Conservation (phyloP, 2,888 invertebrate species). For the Rapana venosa region DNA sequence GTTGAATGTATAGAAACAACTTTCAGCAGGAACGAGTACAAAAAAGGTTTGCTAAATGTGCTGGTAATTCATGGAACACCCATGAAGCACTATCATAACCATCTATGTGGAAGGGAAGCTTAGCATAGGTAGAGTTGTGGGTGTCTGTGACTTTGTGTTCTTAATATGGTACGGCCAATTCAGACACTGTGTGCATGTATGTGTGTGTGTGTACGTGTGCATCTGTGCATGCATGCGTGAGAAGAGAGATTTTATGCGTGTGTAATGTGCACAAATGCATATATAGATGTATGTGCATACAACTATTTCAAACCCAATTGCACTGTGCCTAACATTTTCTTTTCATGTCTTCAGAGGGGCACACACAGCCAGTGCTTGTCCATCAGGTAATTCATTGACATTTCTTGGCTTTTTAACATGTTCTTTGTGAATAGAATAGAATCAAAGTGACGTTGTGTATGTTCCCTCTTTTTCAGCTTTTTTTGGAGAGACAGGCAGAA, state of each 20-base stretch:
- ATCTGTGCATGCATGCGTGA: no score
- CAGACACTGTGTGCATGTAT: background rate
- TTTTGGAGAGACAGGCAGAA: conserved; percentile 4
- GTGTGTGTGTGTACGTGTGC: background rate
- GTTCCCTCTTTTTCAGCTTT: conserved; percentile 16
- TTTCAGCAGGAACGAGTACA: no score
- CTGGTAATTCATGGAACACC: no score
- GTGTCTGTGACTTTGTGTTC: no score
- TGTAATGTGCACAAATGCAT: background rate
- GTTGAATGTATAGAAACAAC: no score
- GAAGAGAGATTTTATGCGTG: background rate
- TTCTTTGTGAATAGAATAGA: background rate
- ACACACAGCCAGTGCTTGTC: background rate
- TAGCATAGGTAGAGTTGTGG: no score
- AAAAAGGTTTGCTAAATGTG: no score
- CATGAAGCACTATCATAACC: no score
- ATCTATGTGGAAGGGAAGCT: no score
- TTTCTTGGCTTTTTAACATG: background rate
- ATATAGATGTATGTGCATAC: no score
- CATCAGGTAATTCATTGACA: background rate
- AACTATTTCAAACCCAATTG: background rate
- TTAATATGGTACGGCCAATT: no score
- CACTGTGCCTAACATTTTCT: background rate
- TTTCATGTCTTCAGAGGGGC: conserved; percentile 14
- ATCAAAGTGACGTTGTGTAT: background rate